Conservation (phyloP, 1,140 invertebrate species). For the Tenebrio molitor region DNA sequence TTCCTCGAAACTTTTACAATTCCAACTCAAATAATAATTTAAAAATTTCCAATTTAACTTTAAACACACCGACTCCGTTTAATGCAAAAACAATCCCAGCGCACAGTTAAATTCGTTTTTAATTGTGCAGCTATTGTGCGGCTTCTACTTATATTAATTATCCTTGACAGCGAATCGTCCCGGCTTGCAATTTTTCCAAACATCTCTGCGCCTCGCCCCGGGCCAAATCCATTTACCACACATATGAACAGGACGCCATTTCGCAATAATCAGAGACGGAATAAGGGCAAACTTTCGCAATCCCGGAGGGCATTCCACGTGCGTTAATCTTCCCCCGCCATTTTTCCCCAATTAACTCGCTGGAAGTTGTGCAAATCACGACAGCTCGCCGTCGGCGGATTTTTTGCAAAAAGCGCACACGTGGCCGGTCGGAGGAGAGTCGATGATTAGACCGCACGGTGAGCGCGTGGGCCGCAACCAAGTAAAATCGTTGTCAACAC, state of each 20-base stretch:
- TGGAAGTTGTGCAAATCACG: neutral
- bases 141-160: constrained; percentile 29
- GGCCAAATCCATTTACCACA: neutral
- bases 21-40: constrained; percentile 34
- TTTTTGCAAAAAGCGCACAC: no score
- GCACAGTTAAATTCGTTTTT: constrained; percentile 20
- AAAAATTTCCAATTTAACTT: constrained; percentile 40
- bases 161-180: neutral
- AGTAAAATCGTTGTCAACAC: constrained; percentile 32
- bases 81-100: constrained; percentile 38
- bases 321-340: neutral
- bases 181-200: constrained; percentile 1
- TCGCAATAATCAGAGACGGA: neutral
- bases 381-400: no score
- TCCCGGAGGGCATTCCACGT: neutral
- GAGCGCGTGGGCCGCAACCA: neutral
- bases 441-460: no score
- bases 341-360: neutral
- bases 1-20: constrained; percentile 30
- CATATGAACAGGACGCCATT: neutral
- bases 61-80: constrained; percentile 27
- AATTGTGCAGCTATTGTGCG: constrained; percentile 24
- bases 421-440: no score
- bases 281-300: neutral
- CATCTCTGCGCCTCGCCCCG: neutral